Evolutionary conservation across 92 coral and sea anemone species (phyloP).

Genomic region (Plumapathes pennacea): DNA sequence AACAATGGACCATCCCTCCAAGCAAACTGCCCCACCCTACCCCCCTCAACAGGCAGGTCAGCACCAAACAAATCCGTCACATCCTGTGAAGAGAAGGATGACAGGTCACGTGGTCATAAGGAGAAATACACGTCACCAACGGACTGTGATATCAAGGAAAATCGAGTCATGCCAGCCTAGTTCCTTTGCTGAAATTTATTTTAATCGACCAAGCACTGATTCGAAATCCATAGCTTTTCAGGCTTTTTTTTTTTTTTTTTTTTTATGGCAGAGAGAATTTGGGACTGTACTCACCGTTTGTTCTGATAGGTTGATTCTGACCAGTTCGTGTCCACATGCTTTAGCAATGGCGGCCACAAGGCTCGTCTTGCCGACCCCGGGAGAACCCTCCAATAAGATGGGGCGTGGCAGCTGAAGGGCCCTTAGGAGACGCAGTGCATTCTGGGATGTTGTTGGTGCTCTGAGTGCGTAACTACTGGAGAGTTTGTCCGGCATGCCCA

Average conservation of each 20-base stretch:
- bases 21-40: constrained; percentile 81
- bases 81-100: no score
- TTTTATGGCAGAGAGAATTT: no score
- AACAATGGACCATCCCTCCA: constrained; percentile 98
- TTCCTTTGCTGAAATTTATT: no score
- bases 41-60: constrained; percentile 94
- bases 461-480: constrained; percentile 67
- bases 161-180: neutral
- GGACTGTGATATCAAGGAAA: neutral
- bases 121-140: no score
- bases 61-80: constrained; percentile 97
- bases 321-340: constrained; percentile 88
- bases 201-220: no score
- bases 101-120: neutral
- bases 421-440: constrained; percentile 78
- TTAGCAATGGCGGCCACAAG: constrained; percentile 91
- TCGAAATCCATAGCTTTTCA: no score
- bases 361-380: constrained; percentile 99
- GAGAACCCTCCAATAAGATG: constrained; percentile 94
- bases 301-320: constrained; percentile 91
- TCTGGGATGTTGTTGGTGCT: constrained; percentile 93
- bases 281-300: constrained; percentile 75
- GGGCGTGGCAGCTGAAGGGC: constrained; percentile 89
- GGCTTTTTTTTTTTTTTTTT: no score
- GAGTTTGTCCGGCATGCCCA: constrained; percentile 42